Percentiles rank a stretch among this genome's conserved stretches.
phyloP scores from a whole-genome alignment of 2,888 invertebrate species.

The Fragum fragum region DNA sequence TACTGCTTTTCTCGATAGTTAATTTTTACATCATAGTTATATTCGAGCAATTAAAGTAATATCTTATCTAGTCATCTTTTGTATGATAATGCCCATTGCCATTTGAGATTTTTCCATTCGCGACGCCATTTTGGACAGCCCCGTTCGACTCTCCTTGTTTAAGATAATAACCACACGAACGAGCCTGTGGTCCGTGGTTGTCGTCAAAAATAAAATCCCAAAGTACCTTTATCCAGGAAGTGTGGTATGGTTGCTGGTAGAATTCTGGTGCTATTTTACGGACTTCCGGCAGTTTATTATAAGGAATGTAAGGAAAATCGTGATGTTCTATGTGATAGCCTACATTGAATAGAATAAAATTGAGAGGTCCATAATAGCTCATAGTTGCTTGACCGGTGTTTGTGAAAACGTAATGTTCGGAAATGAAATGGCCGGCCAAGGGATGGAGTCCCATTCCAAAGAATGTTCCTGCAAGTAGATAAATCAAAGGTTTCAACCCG shows the following conservation, averaged over 20 bases:
- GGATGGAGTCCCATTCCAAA: conserved; percentile 86
- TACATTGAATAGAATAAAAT: conserved; percentile 85
- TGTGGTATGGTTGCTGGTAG: conserved; percentile 97
- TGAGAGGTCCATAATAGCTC: conserved; percentile 87
- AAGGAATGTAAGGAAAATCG: conserved; percentile 87
- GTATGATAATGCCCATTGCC: conserved; percentile 12
- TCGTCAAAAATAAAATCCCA: conserved; percentile 98
- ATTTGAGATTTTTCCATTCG: background rate
- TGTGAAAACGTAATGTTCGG: conserved; percentile 86
- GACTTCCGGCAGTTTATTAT: conserved; percentile 83
- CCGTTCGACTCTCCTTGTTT: conserved; percentile 21
- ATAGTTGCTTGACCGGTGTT: conserved; percentile 84
- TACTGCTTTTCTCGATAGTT: too few relatives aligned
- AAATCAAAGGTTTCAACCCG: conserved; percentile 82
- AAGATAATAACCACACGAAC: conserved; percentile 88
- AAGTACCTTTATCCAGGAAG: conserved; percentile 97
- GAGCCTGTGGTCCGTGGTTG: conserved; percentile 97
- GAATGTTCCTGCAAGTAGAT: conserved; percentile 82
- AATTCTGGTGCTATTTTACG: conserved; percentile 93
- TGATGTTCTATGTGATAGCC: conserved; percentile 87
- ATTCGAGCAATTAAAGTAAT: too few relatives aligned
- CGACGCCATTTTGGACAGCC: background rate
- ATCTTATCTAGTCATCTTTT: background rate
- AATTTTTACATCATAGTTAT: too few relatives aligned
- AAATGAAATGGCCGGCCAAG: conserved; percentile 86